Evolutionary conservation across 2,113 vertebrate genomes (phyloP), one percentile per base, ranked within the genome.

Genomic region (Pantherophis guttatus): DNA sequence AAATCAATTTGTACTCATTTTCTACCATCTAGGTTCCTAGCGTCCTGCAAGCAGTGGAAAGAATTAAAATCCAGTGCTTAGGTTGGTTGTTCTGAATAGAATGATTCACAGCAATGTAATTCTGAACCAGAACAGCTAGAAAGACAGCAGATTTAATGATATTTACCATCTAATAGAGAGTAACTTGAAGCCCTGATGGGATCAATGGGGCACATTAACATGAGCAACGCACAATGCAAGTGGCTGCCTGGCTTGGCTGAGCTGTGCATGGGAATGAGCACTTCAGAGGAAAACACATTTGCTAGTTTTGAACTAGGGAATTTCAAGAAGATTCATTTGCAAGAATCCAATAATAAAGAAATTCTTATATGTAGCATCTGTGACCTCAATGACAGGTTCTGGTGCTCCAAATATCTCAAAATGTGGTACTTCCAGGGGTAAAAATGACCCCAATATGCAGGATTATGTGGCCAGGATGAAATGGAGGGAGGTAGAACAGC

Each of bases 271-370:
- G 85, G 91, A 85, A 7, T 50, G 92, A 93, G 92, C 91, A 94
- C 94, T 95, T 90, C 89, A 88, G 96, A 93, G 91, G 94, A 94
- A 90, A 96, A 87, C 86, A 26, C 87, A 33, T 21, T 86, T 86
- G 93, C 96, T 96, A 96, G 96, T 96, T 95, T 96, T 93, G 96
- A 96, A 94, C 5, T 62, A 94, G 91, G n/a, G 93, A 91, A 93
- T 39, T 81, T 81, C 89, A 88, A 81, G 44, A 52, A 90, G 86
- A 13, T 17, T 50, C 95, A 93, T 93, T 94, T 94, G 96, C 86
- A 93, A 87, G 88, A 23, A 48, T 62, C 90, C 94, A 95, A 93
- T 92, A 95, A 92, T 54, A 59, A 92, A 96, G 93, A 90, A 94
- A 17, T 19, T 94, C 94, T 93, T 93, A 94, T 95, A 92, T 26